Evolutionary conservation across 1,140 invertebrate species (phyloP), one percentile per base, ranked within the genome.

Genomic region (Nomia melanderi): DNA sequence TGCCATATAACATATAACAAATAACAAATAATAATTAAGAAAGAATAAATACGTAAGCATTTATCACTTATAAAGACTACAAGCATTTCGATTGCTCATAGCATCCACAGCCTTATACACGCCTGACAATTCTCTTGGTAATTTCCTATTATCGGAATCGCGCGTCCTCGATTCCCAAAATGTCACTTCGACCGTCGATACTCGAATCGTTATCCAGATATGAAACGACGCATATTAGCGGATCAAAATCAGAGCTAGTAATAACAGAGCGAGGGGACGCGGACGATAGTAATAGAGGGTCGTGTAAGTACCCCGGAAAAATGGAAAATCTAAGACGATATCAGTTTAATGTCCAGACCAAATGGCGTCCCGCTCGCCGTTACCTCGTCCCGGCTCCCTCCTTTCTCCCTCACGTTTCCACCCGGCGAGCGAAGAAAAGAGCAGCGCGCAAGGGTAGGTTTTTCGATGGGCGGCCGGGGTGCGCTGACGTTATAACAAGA

Each of bases 241-340:
- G 53, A 70, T 69, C 36, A 47, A 56, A 78, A 69, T 81, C 53
- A 20, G 27, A 17, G 29, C 4, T 7, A 14, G 73, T 36, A 70
- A 64, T 71, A 70, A 60, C 60, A 25, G 47, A 33, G n/a, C 27
- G 50, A 56, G 71, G 66, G 44, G 54, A n/a, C 6, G 5, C 36
- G 64, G 31, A 25, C 39, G 5, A 2, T 29, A 25, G 53, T 56
- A 63, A 31, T 50, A 25, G n/a, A 50, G 47, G 59, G 47, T 57
- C 60, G 70, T 70, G n/a, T 56, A 65, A 50, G 25, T 23, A 69
- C 20, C 53, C 20, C n/a, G 64, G 59, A 77, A 83, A 74, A 84
- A 84, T 74, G 78, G 69, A 80, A 77, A 80, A 79, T 83, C 78
- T 36, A 83, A 84, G 29, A 69, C 56, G 63, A 74, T 85, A 81